phyloP scores from a whole-genome alignment of 2,113 vertebrate species.

The Ophiodon elongatus region DNA sequence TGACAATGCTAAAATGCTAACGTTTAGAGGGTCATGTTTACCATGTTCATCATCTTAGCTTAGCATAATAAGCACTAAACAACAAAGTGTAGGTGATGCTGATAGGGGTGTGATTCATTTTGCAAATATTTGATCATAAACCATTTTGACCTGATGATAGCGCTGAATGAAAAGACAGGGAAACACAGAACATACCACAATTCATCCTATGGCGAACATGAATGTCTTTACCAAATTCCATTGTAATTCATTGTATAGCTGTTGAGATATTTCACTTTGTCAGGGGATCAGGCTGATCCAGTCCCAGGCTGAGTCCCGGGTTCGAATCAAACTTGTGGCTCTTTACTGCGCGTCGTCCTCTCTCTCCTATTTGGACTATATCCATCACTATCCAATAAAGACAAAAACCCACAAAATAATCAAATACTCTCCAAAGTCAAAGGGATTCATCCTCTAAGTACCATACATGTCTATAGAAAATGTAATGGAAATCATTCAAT shows the following conservation, averaged over 20 bases:
- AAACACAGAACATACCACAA: no score
- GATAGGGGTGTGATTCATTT: background rate
- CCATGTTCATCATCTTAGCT: background rate
- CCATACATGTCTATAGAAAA: conserved; percentile 9
- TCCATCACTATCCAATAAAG: no score
- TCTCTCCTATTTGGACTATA: background rate
- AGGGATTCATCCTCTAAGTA: background rate
- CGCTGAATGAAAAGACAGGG: background rate
- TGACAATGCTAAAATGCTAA: background rate
- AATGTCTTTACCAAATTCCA: background rate
- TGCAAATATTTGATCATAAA: background rate
- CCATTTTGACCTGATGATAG: background rate
- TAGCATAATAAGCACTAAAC: background rate
- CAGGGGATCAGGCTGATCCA: background rate
- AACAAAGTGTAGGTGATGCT: background rate
- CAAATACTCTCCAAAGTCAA: background rate
- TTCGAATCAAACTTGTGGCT: background rate
- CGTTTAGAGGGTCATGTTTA: background rate
- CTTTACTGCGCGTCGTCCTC: background rate
- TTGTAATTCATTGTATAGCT: background rate
- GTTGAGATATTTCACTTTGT: background rate
- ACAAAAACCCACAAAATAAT: no score
- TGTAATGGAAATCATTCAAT: conserved; percentile 4
- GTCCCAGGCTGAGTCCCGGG: no score
- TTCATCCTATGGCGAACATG: background rate